Base-by-base conservation (phyloP, 2,797 vertebrate species). In the Acanthopagrus latus region DNA sequence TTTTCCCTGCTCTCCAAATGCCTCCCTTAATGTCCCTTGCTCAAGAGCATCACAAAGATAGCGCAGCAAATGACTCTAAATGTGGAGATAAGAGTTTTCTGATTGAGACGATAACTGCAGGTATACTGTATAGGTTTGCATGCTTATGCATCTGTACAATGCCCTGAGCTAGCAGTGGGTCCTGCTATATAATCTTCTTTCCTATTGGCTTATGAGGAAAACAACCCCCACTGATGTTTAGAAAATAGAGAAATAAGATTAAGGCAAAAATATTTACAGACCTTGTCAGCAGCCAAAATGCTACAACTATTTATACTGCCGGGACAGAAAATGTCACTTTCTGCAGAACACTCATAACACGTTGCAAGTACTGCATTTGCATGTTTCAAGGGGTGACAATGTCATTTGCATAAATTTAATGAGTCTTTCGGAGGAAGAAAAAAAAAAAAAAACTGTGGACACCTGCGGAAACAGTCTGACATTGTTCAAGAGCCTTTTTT, bases 331-430 rank as follows among this genome's bases (percentile, higher is more conserved):
- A 79, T 80, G 64, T 81, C 12, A 75, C 62, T 84, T 72, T 75
- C 71, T 79, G 83, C 79, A 63, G 54, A 78, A 51, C 38, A 63
- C 73, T 86, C 79, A 79, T 78, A 79, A 82, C 79, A 85, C 89
- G 85, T 84, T 82, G 78, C 80, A 84, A 86, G 84, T 74, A 86
- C 59, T 48, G 67, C 65, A 91, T 94, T 93, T 91, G 87, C 89
- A 91, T 93, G 82, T 91, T 91, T 89, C 80, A 90, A 82, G 79
- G 81, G 86, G 79, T 92, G 90, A 93, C 89, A 87, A 80, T 90
- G 76, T 77, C 50, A 91, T 93, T 92, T 92, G 88, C 93, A 93
- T 93, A 90, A 86, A 92, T 93, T 91, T 92, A 93, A 94, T 94
- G 89, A 94, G 89, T 78, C 86, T 92, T 93, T 84, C 85, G 82